phyloP scores from a whole-genome alignment of 1,140 invertebrate species.

The Apis laboriosa region DNA sequence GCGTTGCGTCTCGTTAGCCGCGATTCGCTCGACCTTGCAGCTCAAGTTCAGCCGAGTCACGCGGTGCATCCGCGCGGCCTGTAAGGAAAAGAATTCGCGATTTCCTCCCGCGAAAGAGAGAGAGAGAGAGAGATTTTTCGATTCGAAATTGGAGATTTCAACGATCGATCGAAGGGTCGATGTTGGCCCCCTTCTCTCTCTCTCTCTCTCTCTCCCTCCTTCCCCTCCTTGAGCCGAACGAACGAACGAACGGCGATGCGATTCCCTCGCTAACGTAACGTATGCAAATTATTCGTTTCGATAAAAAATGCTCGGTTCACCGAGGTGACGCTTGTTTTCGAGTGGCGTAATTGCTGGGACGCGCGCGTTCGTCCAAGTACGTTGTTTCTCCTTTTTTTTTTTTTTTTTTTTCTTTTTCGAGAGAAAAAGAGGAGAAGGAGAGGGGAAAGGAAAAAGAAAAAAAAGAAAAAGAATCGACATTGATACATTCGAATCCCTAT shows the following conservation, averaged over 20 bases:
- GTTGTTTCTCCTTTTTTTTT: neutral
- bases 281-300: neutral
- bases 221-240: no score
- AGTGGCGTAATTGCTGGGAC: constrained; percentile 14
- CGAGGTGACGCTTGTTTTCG: neutral
- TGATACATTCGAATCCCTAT: neutral
- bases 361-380: neutral
- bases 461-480: neutral
- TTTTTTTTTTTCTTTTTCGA: no score
- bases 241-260: no score
- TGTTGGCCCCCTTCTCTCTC: no score
- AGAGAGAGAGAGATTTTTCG: neutral
- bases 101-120: neutral
- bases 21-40: constrained; percentile 76
- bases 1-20: constrained; percentile 76
- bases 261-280: no score
- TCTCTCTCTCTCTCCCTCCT: no score
- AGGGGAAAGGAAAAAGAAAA: neutral
- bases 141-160: neutral
- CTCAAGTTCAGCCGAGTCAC: constrained; percentile 77
- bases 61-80: constrained; percentile 16
- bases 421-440: neutral
- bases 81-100: constrained; percentile 23
- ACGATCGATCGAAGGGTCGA: neutral
- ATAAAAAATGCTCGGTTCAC: neutral